These are phyloP conservation scores for Labeo calbasu DNA, from an alignment of 2,797 vertebrate species.

Conservation along the genomic window DNA sequence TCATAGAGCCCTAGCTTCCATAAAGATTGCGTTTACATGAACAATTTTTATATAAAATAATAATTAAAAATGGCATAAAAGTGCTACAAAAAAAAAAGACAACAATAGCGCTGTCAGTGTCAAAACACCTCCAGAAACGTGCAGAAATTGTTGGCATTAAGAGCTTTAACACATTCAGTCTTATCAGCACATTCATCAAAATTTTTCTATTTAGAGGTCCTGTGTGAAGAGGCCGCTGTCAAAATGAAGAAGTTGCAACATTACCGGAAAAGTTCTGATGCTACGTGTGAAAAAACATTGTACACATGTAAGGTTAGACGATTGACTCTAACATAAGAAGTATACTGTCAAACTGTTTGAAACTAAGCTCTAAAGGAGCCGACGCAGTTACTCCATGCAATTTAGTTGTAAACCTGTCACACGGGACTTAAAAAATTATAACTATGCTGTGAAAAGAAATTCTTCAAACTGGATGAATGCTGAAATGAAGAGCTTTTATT, in stretches of 20 bases:
- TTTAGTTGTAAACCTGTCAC: not conserved
- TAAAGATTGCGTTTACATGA: not conserved
- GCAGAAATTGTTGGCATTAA: not conserved
- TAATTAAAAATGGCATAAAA: not conserved
- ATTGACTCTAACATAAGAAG: not conserved
- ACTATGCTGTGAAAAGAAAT: not conserved
- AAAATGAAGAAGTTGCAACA: constrained; percentile 31
- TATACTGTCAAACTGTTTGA: not conserved
- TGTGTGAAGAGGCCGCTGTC: not conserved
- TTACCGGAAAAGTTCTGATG: not conserved
- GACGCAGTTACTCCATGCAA: not conserved
- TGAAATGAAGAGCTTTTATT: not conserved
- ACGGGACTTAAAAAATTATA: not conserved
- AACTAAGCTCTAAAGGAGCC: not conserved
- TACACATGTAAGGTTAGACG: not conserved
- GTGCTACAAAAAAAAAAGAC: not conserved
- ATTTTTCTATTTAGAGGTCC: not conserved
- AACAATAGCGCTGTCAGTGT: not conserved
- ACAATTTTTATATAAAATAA: not conserved
- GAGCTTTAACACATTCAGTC: not conserved
- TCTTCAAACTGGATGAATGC: not conserved
- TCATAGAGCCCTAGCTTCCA: not conserved
- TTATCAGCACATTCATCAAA: not conserved
- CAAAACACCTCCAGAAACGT: not conserved
- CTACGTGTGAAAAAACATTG: not conserved